These are phyloP conservation scores for Echinarachnius parma DNA, from an alignment of 53 echinoderm and acorn worm genomes.

Conservation along the genomic window DNA sequence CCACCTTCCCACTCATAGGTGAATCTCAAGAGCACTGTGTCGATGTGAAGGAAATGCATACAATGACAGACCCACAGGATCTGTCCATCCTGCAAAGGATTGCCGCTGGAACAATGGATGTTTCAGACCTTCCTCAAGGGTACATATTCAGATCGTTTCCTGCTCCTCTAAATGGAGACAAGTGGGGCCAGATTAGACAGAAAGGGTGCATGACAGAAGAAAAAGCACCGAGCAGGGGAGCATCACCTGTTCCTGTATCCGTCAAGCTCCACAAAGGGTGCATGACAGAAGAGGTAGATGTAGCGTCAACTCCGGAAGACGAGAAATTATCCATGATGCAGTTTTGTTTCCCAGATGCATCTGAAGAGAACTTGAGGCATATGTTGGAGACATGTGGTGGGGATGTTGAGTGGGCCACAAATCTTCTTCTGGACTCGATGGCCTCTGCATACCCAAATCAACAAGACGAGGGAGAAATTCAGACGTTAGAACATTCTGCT, in stretches of 20 bases:
- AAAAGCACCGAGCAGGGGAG: background rate
- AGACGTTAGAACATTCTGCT: no score
- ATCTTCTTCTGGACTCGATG: conserved; percentile 58
- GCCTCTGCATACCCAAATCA: no score
- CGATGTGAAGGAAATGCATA: background rate
- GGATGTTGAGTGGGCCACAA: conserved; percentile 71
- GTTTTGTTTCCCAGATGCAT: conserved; percentile 17
- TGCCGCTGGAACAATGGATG: background rate
- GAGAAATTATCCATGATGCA: conserved; percentile 28
- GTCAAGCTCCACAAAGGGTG: conserved; percentile 75
- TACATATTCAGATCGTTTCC: conserved; percentile 1
- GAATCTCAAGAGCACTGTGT: background rate
- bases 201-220: background rate
- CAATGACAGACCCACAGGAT: conserved; percentile 5
- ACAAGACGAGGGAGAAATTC: no score
- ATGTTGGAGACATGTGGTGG: conserved; percentile 51
- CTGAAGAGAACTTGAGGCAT: conserved; percentile 39
- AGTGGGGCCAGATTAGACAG: background rate
- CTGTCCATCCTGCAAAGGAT: conserved; percentile 25
- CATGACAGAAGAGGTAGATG: conserved; percentile 62
- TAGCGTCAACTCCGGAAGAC: background rate
- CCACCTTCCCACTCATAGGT: conserved; percentile 5
- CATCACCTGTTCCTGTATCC: conserved; percentile 48
- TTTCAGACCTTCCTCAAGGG: conserved; percentile 7
- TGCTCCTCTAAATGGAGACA: background rate